Evolutionary conservation across 2,113 vertebrate species (phyloP).

Genomic region (Lagopus leucura): DNA sequence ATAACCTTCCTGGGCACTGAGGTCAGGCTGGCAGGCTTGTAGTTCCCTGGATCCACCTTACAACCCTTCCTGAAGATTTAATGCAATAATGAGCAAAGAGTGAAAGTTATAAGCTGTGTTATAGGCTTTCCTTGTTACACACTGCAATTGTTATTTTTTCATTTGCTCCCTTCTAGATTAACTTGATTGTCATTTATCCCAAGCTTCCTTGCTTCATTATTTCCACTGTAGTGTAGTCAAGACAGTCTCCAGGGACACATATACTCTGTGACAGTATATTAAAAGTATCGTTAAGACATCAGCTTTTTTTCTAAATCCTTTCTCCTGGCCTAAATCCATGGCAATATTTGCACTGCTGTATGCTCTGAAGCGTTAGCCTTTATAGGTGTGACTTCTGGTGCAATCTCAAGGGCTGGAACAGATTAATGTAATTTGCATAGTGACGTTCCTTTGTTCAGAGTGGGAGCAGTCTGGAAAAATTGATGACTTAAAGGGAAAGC

Average conservation of each 20-base stretch:
- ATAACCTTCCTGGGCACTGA: too few species aligned
- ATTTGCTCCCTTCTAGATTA: not conserved
- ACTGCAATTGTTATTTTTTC: not conserved
- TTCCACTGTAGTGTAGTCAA: not conserved
- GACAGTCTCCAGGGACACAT: not conserved
- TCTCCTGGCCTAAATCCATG: not conserved
- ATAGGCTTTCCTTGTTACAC: not conserved
- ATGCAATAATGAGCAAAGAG: not conserved
- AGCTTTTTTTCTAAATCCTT: not conserved
- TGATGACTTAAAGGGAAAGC: conserved; percentile 59
- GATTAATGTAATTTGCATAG: not conserved
- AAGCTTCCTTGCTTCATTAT: not conserved
- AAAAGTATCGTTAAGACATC: not conserved
- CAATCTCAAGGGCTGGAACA: conserved; percentile 26
- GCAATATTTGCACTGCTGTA: not conserved
- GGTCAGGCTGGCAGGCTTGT: too few species aligned
- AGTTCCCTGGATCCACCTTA: too few species aligned
- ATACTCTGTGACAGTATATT: not conserved
- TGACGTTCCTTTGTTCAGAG: conserved; percentile 55
- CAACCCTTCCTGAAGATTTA: not conserved
- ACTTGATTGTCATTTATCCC: not conserved
- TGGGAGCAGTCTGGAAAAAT: conserved; percentile 42
- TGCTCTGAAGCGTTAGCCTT: not conserved
- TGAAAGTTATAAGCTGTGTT: not conserved
- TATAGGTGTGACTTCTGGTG: conserved; percentile 51